phyloP scores from a whole-genome alignment of 92 coral and sea anemone genomes.

The Zoanthus sociatus region DNA sequence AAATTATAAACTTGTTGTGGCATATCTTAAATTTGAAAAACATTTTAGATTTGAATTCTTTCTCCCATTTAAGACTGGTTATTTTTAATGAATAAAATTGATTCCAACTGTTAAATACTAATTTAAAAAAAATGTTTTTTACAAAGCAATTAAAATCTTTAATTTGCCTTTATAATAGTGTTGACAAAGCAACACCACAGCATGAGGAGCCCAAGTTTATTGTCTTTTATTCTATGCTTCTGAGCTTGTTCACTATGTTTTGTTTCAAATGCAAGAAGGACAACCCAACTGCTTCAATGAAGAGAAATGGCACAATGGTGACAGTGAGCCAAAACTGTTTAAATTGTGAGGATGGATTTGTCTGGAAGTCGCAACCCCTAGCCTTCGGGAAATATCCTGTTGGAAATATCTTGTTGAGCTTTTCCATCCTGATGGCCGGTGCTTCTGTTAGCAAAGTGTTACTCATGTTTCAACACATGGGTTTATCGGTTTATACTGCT shows the following conservation, averaged over 20 bases:
- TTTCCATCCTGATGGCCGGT: constrained; percentile 71
- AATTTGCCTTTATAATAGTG: not conserved
- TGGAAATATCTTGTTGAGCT: constrained; percentile 66
- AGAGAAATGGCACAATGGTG: not conserved
- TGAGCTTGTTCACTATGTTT: too few relatives aligned
- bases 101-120: too few relatives aligned
- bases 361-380: constrained; percentile 68
- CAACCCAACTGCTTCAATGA: too few relatives aligned
- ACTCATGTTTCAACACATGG: constrained; percentile 63
- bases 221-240: too few relatives aligned
- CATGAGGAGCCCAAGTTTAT: not conserved
- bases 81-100: too few relatives aligned
- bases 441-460: constrained; percentile 69
- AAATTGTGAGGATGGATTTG: not conserved
- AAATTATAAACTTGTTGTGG: too few relatives aligned
- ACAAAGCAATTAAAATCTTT: too few relatives aligned
- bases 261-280: too few relatives aligned
- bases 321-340: not conserved
- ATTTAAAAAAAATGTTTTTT: too few relatives aligned
- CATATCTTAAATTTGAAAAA: too few relatives aligned
- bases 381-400: constrained; percentile 69
- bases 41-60: too few relatives aligned
- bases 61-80: too few relatives aligned
- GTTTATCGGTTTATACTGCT: constrained; percentile 48
- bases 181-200: not conserved